Conservation (phyloP, 2,113 vertebrate genomes). For the Nyctibius bracteatus region DNA sequence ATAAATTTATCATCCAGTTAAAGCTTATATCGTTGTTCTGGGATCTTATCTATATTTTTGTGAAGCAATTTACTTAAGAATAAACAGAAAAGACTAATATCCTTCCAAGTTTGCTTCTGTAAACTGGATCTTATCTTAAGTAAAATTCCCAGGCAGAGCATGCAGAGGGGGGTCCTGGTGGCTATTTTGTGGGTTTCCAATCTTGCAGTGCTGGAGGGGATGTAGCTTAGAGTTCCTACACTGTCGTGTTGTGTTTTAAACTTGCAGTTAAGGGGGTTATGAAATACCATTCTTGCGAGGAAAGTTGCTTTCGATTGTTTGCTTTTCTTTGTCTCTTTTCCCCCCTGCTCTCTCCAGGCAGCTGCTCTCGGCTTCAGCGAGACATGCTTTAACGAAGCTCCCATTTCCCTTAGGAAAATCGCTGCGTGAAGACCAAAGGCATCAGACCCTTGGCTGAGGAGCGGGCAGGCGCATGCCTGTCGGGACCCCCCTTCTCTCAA, state of each 20-base stretch:
- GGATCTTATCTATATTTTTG: neutral
- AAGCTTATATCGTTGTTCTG: neutral
- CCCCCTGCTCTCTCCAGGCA: neutral
- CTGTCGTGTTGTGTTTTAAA: neutral
- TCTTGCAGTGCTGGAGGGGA: neutral
- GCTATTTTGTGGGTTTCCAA: neutral
- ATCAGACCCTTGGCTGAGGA: neutral
- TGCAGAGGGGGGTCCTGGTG: neutral
- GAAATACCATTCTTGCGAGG: neutral
- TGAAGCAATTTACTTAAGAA: neutral
- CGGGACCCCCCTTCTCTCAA: neutral
- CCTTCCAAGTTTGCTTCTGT: neutral
- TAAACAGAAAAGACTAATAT: neutral
- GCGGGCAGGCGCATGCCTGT: neutral
- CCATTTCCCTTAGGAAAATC: neutral
- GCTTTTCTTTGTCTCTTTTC: neutral
- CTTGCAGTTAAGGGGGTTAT: neutral
- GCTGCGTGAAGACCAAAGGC: neutral
- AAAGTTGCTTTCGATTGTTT: neutral
- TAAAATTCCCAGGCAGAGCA: neutral
- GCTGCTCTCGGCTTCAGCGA: neutral
- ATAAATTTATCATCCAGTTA: neutral
- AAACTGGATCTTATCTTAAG: neutral
- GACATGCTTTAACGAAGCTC: rapidly evolving
- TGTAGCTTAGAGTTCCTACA: neutral